Evolutionary conservation across 2,113 vertebrate species (phyloP), one percentile per base, ranked within the genome.

Genomic region (Heteronetta atricapilla): DNA sequence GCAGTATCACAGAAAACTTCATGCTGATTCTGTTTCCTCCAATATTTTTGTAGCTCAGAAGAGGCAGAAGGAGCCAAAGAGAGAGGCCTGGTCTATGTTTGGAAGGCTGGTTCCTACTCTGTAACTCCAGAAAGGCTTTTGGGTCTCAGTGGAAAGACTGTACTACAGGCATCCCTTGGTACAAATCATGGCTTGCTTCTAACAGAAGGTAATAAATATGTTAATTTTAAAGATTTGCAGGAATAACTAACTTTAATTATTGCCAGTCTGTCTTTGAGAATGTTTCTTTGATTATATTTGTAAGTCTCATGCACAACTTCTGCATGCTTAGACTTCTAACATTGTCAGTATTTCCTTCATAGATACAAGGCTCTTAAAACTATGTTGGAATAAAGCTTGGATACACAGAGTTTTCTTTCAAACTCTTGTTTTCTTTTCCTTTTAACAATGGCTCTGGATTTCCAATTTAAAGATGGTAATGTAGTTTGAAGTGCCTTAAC

Each of bases 161-260:
- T 99, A 46, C 96, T 99, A 26, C 99, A 99, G 89, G 99, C 98
- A 8, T 98, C 99, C 29, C 98, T 99, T 58, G 99, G 99, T 55
- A 84, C 94, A 29, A 97, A 95, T 40, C 99, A 99, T 81, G 99
- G 98, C 1, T 95, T 99, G 44, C 98, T 99, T 78, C 97, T 99
- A 89, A 98, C 99, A 53, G 99, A 99, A 97, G 99, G 99, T 99
- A 98, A 60, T 52, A 11, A 83, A 26, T 36, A 52, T 81, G 33
- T 20, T 23, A 4, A 42, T 56, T 83, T 46, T 55, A 10, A 75
- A 5, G 0, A 26, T 23, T 33, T 68, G 28, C 33, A 31, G 10
- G 10, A 50, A 4, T 63, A 88, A 36, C 15, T 63, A 29, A 20
- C 22, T 52, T 31, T 2, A 60, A 25, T 40, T 82, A 26, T 5